Conservation (phyloP, 1,140 invertebrate genomes). For the Semibalanus balanoides region DNA sequence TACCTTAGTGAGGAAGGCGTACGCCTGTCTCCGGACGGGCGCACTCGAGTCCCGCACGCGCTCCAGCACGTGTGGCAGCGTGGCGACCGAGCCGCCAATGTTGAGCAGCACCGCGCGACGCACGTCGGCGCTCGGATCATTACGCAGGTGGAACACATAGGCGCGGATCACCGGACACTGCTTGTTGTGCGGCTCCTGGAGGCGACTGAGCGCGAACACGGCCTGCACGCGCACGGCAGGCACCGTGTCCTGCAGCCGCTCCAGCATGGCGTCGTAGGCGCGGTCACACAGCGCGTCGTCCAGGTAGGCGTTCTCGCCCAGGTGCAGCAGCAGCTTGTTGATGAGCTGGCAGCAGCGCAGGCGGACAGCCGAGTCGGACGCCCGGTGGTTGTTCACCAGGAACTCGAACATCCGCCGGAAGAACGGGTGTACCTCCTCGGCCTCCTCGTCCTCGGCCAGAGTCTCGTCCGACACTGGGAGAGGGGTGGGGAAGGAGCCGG, state of each 20-base stretch:
- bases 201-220: conserved; percentile 54
- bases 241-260: conserved; percentile 50
- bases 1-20: background rate
- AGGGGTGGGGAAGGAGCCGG: too few species aligned
- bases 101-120: conserved; percentile 46
- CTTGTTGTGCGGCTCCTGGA: conserved; percentile 61
- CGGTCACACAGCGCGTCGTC: conserved; percentile 59
- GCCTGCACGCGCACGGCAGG: conserved; percentile 59
- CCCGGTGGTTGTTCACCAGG: conserved; percentile 37
- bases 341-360: conserved; percentile 59
- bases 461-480: conserved; percentile 8
- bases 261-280: conserved; percentile 51
- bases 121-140: conserved; percentile 58
- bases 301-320: conserved; percentile 58
- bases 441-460: conserved; percentile 3
- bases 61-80: conserved; percentile 48
- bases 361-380: conserved; percentile 44
- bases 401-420: conserved; percentile 16
- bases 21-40: conserved; percentile 47
- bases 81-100: conserved; percentile 46
- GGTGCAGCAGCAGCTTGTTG: conserved; percentile 50
- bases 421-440: conserved; percentile 18
- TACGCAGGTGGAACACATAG: conserved; percentile 57
- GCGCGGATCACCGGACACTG: conserved; percentile 58
- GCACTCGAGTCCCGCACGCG: conserved; percentile 58